A percentile compares a stretch with the other conserved stretches of the same genome.
Evolutionary conservation across 2,797 vertebrate genomes (phyloP).

Genomic region (Pyrocephalus nanus): DNA sequence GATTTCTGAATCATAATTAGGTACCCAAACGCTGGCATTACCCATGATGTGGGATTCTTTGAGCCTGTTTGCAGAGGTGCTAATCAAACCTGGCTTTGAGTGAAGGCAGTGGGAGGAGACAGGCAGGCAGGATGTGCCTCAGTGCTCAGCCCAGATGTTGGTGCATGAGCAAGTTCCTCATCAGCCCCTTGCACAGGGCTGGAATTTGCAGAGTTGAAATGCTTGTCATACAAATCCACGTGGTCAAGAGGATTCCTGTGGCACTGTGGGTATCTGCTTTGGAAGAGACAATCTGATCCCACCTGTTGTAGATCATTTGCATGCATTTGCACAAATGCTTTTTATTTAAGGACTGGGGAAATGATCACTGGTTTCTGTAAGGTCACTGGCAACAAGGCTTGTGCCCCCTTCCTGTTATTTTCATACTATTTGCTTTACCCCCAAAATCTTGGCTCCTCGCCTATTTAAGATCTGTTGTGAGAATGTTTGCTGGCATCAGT

Average conservation of each 20-base stretch:
- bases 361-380: neutral
- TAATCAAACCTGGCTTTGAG: conserved; percentile 24
- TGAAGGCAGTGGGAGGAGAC: conserved; percentile 15
- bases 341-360: neutral
- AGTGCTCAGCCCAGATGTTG: neutral
- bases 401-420: neutral
- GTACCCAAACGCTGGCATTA: neutral
- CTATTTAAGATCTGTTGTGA: neutral
- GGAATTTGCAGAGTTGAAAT: neutral
- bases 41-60: neutral
- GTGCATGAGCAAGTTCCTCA: neutral
- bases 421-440: neutral
- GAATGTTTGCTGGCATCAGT: neutral
- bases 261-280: neutral
- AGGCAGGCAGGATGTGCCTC: conserved; percentile 15
- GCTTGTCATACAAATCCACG: accelerated
- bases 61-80: conserved; percentile 38
- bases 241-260: neutral
- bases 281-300: neutral
- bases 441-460: neutral
- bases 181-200: neutral
- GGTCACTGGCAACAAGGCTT: neutral
- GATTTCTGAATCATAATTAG: conserved; percentile 30
- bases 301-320: neutral
- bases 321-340: neutral